phyloP scores from a whole-genome alignment of 2,888 invertebrate genomes.

The Gisinianus flammeolus region DNA sequence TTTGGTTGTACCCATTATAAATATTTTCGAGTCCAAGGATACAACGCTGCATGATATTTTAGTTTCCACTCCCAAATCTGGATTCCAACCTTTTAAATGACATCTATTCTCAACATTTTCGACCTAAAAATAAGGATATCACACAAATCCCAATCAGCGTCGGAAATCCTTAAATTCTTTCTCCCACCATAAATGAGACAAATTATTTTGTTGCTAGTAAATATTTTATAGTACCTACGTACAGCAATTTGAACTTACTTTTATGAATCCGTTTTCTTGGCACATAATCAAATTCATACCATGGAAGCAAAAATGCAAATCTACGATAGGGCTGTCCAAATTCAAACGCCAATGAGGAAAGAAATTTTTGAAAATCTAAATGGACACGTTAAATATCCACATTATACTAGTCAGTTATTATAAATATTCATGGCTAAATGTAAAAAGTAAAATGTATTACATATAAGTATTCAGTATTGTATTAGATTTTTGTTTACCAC shows the following conservation, averaged over 20 bases:
- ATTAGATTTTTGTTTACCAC: background rate
- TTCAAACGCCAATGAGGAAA: slow-evolving; percentile 10
- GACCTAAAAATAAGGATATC: slow-evolving; percentile 29
- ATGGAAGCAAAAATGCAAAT: slow-evolving; percentile 42
- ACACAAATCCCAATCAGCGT: no score
- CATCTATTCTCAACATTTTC: slow-evolving; percentile 25
- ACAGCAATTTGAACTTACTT: background rate
- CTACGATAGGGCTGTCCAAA: background rate
- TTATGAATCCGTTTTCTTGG: slow-evolving; percentile 43
- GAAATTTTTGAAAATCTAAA: slow-evolving; percentile 1
- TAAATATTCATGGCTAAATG: background rate
- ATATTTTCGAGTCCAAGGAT: slow-evolving; percentile 30
- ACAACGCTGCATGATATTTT: slow-evolving; percentile 39
- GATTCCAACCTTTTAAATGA: slow-evolving; percentile 36
- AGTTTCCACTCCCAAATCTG: background rate
- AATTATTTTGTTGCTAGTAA: slow-evolving; percentile 4
- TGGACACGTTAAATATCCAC: no score
- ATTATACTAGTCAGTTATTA: background rate
- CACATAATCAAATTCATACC: slow-evolving; percentile 37
- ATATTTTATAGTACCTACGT: background rate
- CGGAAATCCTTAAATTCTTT: no score
- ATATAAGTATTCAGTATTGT: background rate
- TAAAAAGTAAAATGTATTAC: background rate
- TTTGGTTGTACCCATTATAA: slow-evolving; percentile 47
- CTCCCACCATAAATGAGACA: background rate